Percentiles rank a stretch among this genome's conserved stretches.
phyloP scores from a whole-genome alignment of 1,140 invertebrate species.

The Papilio polyxenes region DNA sequence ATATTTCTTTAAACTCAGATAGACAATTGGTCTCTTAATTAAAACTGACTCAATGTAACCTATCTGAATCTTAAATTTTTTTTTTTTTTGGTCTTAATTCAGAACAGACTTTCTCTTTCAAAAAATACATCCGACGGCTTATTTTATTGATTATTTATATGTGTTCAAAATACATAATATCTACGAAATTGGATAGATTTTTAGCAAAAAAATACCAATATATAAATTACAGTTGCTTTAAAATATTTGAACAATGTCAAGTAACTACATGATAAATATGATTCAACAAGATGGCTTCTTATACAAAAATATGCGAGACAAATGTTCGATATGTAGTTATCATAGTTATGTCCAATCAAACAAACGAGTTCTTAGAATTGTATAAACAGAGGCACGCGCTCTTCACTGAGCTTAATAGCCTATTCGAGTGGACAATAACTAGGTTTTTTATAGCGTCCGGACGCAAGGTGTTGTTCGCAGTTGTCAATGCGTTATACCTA shows the following conservation, averaged over 20 bases:
- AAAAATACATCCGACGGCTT: neutral
- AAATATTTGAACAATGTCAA: neutral
- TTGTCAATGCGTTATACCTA: conserved; percentile 59
- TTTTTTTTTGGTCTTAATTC: neutral
- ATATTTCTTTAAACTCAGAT: conserved; percentile 27
- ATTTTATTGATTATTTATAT: too few species aligned
- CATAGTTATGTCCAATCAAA: conserved; percentile 41
- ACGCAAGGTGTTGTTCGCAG: conserved; percentile 57
- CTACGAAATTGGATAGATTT: too few species aligned
- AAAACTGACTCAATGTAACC: neutral
- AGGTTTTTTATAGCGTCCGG: conserved; percentile 53
- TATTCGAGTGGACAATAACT: conserved; percentile 60
- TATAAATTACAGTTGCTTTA: too few species aligned
- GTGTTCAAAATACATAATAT: too few species aligned
- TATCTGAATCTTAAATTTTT: too few species aligned
- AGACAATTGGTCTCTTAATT: neutral
- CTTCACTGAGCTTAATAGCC: conserved; percentile 52
- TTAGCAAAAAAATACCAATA: too few species aligned
- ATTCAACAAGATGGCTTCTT: conserved; percentile 21
- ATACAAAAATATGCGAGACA: conserved; percentile 19
- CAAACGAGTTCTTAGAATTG: conserved; percentile 55
- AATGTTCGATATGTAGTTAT: conserved; percentile 51
- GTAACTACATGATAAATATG: neutral
- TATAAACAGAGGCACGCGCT: conserved; percentile 61
- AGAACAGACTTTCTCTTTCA: neutral